Conservation (phyloP, 2,888 invertebrate genomes). For the Pterostichus madidus region DNA sequence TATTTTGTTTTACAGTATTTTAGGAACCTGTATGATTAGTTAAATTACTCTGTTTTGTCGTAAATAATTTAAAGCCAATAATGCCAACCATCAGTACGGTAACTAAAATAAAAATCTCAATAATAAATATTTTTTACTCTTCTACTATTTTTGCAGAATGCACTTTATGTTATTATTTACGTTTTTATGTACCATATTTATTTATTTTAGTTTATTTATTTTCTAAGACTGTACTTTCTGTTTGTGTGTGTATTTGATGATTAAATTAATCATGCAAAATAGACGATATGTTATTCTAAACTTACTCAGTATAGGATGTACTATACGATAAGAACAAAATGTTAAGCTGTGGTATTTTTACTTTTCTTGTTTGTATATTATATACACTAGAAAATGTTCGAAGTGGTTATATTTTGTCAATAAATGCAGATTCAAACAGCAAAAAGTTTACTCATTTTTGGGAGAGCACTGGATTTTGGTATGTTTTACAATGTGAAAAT, state of each 20-base stretch:
- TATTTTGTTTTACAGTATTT: too few relatives aligned
- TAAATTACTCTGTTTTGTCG: too few relatives aligned
- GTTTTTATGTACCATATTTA: conserved; percentile 29
- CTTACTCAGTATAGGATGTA: conserved; percentile 50
- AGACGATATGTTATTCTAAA: conserved; percentile 32
- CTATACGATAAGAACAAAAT: conserved; percentile 40
- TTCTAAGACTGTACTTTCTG: conserved; percentile 13
- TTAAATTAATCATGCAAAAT: conserved; percentile 26
- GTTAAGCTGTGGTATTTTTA: conserved; percentile 50
- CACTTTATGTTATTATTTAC: not conserved
- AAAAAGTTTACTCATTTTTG: conserved; percentile 74
- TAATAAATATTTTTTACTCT: not conserved
- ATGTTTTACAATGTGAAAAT: conserved; percentile 59
- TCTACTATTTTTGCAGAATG: not conserved
- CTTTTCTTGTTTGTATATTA: conserved; percentile 66
- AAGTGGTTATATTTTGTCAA: conserved; percentile 56
- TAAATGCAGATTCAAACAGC: conserved; percentile 51
- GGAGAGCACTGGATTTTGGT: conserved; percentile 77
- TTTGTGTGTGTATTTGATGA: conserved; percentile 4
- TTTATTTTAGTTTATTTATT: conserved; percentile 32
- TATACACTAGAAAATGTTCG: conserved; percentile 19
- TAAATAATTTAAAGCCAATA: not conserved
- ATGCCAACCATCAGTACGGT: not conserved
- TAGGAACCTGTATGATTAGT: too few relatives aligned
- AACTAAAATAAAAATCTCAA: not conserved